A percentile compares a stretch with the other conserved stretches of the same genome.
Evolutionary conservation across 2,797 vertebrate species (phyloP).

Genomic region (Helarctos malayanus): DNA sequence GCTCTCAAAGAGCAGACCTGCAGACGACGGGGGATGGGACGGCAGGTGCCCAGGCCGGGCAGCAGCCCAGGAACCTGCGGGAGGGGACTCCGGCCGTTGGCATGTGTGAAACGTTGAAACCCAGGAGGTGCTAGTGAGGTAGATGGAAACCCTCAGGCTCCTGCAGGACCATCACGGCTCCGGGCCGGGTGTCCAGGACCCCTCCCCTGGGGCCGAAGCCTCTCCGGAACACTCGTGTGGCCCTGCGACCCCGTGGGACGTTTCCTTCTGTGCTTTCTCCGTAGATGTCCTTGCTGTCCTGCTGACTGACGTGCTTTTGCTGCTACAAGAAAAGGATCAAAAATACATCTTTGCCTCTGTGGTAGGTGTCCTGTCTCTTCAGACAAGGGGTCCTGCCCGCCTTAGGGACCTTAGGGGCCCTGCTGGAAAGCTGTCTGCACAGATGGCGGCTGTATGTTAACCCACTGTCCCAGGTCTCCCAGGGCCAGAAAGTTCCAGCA

Average conservation of each 20-base stretch:
- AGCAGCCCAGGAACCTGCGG: background rate
- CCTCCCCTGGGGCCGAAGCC: accelerated
- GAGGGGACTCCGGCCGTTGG: accelerated
- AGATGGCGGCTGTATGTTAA: accelerated
- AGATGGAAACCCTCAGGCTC: background rate
- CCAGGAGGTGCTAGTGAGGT: background rate
- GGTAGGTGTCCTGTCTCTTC: constrained; percentile 89
- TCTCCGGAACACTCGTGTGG: accelerated
- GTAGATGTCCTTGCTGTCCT: constrained; percentile 96
- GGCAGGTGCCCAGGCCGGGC: accelerated
- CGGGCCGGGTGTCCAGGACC: accelerated
- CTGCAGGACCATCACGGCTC: accelerated
- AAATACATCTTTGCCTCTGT: constrained; percentile 95
- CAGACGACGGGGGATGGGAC: background rate
- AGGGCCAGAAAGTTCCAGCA: background rate
- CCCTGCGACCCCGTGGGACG: background rate
- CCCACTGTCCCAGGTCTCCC: background rate
- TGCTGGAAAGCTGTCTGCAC: accelerated
- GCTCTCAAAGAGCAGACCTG: background rate
- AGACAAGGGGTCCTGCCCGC: accelerated
- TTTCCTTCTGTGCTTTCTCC: background rate
- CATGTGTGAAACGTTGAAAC: accelerated
- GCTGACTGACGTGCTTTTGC: constrained; percentile 94
- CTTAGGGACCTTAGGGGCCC: background rate
- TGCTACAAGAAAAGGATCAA: constrained; percentile 99